Evolutionary conservation across 2,113 vertebrate species (phyloP), one percentile per base, ranked within the genome.

Genomic region (Toxotes chatareus): DNA sequence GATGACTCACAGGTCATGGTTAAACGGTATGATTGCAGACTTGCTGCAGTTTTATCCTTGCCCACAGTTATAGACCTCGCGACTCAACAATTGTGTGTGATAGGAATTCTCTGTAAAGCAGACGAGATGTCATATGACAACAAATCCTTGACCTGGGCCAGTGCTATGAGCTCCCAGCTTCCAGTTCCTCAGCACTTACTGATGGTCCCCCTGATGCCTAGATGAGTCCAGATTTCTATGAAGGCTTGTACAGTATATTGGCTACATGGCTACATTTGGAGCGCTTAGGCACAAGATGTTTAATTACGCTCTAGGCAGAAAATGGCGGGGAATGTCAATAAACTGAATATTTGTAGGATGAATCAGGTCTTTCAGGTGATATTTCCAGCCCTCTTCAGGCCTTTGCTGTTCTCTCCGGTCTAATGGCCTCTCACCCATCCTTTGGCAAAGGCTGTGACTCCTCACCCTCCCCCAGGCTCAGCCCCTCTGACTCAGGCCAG

Each of bases 1-100:
- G 69, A 59, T 89, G 90, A 89, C 56, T 87, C 88, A 80, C 91
- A 87, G 78, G 71, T 84, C 77, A 72, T 72, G 75, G 79, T 85
- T 76, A 86, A 90, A 88, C 31, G 19, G 10, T 68, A 70, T 80
- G 79, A 90, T 83, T 84, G 56, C 66, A 77, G 73, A 61, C 49
- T 59, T 82, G 79, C 66, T 73, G 70, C 79, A 64, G 57, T 71
- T 73, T 80, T 78, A 89, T 90, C 80, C 73, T 90, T 40, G 86
- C 87, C 87, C 78, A 55, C 74, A 87, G 88, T 87, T 84, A 85
- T 36, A 79, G 56, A 88, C 83, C 63, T 82, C 64, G 19, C 31
- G 53, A 38, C 71, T 86, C 85, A 66, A 75, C 65, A 71, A 63
- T 7, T 36, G 47, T 1, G 10, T 73, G 80, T 67, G 73, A 86